Conservation (phyloP, 2,113 vertebrate genomes). For the Symphodus melops region DNA sequence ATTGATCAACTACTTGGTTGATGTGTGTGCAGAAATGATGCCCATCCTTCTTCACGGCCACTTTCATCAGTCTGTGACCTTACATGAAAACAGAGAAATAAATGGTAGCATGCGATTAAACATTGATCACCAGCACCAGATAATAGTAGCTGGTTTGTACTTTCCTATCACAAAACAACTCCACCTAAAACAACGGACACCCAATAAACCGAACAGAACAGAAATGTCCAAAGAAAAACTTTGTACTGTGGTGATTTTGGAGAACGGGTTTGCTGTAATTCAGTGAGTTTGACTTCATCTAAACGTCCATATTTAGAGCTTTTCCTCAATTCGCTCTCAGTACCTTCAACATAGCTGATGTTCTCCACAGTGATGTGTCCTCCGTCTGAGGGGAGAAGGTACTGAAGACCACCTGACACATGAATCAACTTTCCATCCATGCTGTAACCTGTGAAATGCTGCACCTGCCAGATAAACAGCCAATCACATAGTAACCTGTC, state of each 20-base stretch:
- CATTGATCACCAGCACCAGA: not conserved
- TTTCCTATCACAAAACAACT: not conserved
- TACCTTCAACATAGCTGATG: constrained; percentile 88
- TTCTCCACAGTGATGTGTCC: constrained; percentile 91
- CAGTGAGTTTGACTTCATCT: too few relatives aligned
- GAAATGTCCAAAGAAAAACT: not conserved
- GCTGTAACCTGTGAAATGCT: constrained; percentile 88
- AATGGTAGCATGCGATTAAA: not conserved
- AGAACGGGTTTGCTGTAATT: not conserved
- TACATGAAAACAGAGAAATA: constrained; percentile 11
- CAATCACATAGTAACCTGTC: not conserved
- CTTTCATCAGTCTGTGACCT: constrained; percentile 88
- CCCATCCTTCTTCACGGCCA: constrained; percentile 89
- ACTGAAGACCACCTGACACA: constrained; percentile 82
- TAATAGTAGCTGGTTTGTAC: not conserved
- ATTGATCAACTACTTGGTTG: constrained; percentile 16
- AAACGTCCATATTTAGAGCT: too few relatives aligned
- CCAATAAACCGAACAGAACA: not conserved
- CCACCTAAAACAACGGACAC: not conserved
- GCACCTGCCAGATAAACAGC: constrained; percentile 18
- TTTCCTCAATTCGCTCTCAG: not conserved
- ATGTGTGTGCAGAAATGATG: constrained; percentile 91
- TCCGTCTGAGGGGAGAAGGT: constrained; percentile 91
- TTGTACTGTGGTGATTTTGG: too few relatives aligned
- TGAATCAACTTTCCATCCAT: constrained; percentile 87